Percentiles rank a stretch among this genome's conserved stretches.
Evolutionary conservation across 1,140 invertebrate genomes (phyloP).

Genomic region (Acromyrmex echinatior): DNA sequence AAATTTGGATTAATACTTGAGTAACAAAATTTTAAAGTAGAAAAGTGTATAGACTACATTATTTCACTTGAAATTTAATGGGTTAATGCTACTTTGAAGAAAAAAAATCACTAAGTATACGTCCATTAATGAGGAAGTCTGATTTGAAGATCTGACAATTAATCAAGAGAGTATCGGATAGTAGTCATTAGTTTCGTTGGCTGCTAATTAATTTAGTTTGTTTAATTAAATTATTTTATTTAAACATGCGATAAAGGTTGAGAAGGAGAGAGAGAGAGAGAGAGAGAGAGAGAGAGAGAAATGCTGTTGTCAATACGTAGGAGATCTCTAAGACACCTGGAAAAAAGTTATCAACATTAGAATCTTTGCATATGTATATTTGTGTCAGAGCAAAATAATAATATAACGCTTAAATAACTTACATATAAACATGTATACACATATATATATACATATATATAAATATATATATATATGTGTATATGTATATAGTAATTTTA

Average conservation of each 20-base stretch:
- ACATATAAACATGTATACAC: background rate
- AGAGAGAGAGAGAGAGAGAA: background rate
- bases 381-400: conserved; percentile 12
- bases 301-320: conserved; percentile 45
- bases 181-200: background rate
- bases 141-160: conserved; percentile 23
- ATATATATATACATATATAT: background rate
- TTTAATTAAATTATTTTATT: conserved; percentile 6
- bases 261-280: background rate
- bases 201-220: conserved; percentile 1
- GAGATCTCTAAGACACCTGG: background rate
- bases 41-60: no score
- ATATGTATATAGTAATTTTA: conserved; percentile 26
- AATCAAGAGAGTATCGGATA: background rate
- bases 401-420: conserved; percentile 51
- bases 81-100: background rate
- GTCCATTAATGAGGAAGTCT: background rate
- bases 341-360: conserved; percentile 25
- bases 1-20: no score
- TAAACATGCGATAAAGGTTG: background rate
- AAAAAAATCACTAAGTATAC: background rate
- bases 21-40: no score
- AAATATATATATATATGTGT: conserved; percentile 17
- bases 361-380: conserved; percentile 49
- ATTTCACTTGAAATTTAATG: background rate